phyloP scores from a whole-genome alignment of 2,797 vertebrate genomes.

The Thunnus albacares region DNA sequence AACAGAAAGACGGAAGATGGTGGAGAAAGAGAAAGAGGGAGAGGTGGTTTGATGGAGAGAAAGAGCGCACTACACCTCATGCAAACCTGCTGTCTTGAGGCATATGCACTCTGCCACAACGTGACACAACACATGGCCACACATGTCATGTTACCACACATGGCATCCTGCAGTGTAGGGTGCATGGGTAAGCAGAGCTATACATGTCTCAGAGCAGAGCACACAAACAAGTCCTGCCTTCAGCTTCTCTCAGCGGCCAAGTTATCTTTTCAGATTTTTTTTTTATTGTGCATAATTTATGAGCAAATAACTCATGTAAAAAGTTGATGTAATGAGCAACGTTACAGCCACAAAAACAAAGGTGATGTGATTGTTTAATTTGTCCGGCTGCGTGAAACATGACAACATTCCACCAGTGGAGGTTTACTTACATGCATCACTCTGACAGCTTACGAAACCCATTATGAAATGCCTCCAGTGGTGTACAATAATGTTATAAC shows the following conservation, averaged over 20 bases:
- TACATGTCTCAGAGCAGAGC: slow-evolving; percentile 37
- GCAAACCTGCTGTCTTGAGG: slow-evolving; percentile 58
- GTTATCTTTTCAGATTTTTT: slow-evolving; percentile 19
- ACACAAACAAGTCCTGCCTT: slow-evolving; percentile 45
- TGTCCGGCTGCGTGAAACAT: slow-evolving; percentile 25
- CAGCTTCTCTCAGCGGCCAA: slow-evolving; percentile 13
- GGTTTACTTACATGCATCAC: slow-evolving; percentile 61
- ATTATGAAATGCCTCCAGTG: slow-evolving; percentile 55
- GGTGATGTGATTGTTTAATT: slow-evolving; percentile 30
- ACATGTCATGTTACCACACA: slow-evolving; percentile 64
- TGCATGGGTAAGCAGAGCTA: slow-evolving; percentile 36
- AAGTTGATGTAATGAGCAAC: slow-evolving; percentile 42
- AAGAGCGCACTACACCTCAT: slow-evolving; percentile 30
- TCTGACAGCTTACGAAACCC: slow-evolving; percentile 47
- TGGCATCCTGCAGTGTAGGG: slow-evolving; percentile 36
- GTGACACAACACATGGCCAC: slow-evolving; percentile 60
- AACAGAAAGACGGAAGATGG: slow-evolving; percentile 56
- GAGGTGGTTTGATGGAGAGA: slow-evolving; percentile 12
- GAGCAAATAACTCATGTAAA: slow-evolving; percentile 17
- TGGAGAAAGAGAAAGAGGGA: slow-evolving; percentile 21
- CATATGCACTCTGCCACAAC: slow-evolving; percentile 57
- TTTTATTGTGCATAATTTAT: slow-evolving; percentile 23
- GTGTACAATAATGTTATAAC: slow-evolving; percentile 32
- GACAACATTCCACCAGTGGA: slow-evolving; percentile 40
- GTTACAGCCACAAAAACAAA: slow-evolving; percentile 36